A percentile compares a stretch with the other conserved stretches of the same genome.
Evolutionary conservation across 2,113 vertebrate genomes (phyloP).

Genomic region (Gyps fulvus): DNA sequence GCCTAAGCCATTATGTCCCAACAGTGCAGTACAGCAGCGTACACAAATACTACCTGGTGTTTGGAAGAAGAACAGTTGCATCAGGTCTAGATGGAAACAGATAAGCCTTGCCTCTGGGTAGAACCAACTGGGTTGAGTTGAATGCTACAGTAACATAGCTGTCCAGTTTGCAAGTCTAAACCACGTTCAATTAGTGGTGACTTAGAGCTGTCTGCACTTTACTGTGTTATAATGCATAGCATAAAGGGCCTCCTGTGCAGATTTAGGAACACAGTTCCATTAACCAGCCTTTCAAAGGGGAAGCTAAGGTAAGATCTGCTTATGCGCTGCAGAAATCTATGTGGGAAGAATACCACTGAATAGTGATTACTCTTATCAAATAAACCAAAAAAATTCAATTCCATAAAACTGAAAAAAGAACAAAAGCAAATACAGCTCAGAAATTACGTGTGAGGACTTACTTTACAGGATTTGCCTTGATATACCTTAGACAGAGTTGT

Average conservation of each 20-base stretch:
- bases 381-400: not conserved
- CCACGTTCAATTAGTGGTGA: not conserved
- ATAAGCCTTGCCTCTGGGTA: not conserved
- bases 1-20: not conserved
- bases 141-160: not conserved
- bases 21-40: rapidly evolving
- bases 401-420: not conserved
- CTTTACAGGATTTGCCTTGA: not conserved
- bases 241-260: no score
- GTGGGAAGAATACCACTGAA: not conserved
- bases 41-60: not conserved
- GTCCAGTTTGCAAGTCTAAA: not conserved
- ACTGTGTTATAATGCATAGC: not conserved
- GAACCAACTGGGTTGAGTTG: not conserved
- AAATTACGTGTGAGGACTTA: not conserved
- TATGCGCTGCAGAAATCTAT: not conserved
- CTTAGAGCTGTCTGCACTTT: not conserved
- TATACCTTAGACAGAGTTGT: not conserved
- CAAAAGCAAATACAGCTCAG: not conserved
- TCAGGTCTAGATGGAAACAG: not conserved
- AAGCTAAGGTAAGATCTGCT: not conserved
- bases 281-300: not conserved
- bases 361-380: not conserved
- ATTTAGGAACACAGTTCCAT: not conserved
- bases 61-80: not conserved